Conservation (phyloP, 2,797 vertebrate genomes). For the Sebastes variabilis region DNA sequence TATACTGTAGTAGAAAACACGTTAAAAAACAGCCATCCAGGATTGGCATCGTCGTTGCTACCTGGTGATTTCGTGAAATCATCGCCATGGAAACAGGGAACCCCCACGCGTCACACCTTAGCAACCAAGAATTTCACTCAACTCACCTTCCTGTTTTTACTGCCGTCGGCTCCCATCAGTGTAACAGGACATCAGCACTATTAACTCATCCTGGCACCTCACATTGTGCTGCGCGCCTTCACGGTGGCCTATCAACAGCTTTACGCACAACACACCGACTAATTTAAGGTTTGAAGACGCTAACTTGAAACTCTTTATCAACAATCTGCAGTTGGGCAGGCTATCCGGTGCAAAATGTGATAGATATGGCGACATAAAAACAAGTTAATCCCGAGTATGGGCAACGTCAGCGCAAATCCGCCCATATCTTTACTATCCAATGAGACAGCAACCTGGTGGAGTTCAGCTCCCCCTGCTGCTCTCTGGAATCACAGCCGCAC, state of each 20-base stretch:
- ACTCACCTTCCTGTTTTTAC: slow-evolving; percentile 80
- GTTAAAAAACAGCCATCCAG: not conserved
- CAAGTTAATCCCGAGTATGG: slow-evolving; percentile 80
- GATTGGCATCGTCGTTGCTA: not conserved
- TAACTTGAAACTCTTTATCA: fast-evolving
- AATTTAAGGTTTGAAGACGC: not conserved
- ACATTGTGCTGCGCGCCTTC: not conserved
- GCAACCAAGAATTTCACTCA: slow-evolving; percentile 14
- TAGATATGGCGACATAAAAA: slow-evolving; percentile 74
- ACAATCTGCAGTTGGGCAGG: not conserved
- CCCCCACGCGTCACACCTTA: slow-evolving; percentile 39
- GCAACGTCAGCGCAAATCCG: slow-evolving; percentile 65
- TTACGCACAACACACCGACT: not conserved
- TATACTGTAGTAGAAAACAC: not conserved
- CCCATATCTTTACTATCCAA: slow-evolving; percentile 62
- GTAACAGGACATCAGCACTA: slow-evolving; percentile 40
- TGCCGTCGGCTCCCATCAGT: slow-evolving; percentile 81
- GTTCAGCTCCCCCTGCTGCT: slow-evolving; percentile 58
- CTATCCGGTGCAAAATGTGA: slow-evolving; percentile 4
- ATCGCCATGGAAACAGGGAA: slow-evolving; percentile 58
- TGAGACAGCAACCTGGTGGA: slow-evolving; percentile 3
- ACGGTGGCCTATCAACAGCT: not conserved
- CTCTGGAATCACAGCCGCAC: not conserved
- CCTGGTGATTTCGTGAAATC: not conserved
- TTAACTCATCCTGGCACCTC: slow-evolving; percentile 47